Base-by-base conservation (phyloP, 2,797 vertebrate genomes). In the Moxostoma hubbsi region DNA sequence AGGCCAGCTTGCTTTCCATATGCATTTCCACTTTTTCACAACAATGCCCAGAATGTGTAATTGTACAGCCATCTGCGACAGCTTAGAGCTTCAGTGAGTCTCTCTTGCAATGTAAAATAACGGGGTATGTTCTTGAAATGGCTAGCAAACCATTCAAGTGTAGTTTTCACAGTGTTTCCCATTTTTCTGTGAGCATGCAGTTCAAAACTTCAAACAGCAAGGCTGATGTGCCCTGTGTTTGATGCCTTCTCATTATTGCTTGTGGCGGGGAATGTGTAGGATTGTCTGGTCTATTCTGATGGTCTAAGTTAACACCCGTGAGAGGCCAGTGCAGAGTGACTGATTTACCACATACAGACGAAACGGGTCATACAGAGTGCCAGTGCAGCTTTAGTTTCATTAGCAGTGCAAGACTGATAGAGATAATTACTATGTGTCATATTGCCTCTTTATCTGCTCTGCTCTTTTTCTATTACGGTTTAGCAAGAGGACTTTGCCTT, bases 231-330 rank as follows among this genome's bases (percentile, higher is more conserved):
- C 67, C 15, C 9, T 36, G 50, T 67, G 75, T 65, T 79, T 79
- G 79, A 84, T 76, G 73, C 55, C 16, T 61, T 72, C 80, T 84
- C 82, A 79, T 84, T 82, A 70, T 59, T 46, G 54, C 47, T 65
- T 61, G 73, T 62, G 73, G n/a, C 58, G 43, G 64, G 49, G 63
- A 75, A 80, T 18, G 49, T 51, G 49, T 51, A 43, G 49, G 47
- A 53, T 69, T 55, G 7, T 50, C 7, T 24, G 62, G 36, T 70
- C 36, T 15, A 15, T 61, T 72, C 81, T 68, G 72, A 54, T 75
- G 65, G 64, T 45, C 13, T 67, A 64, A 57, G 18, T 49, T 57
- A 57, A 46, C 74, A 76, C 74, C 45, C 53, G 11, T 57, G 64
- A 76, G 64, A 75, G 53, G 49, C 45, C 43, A 15, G 62, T 72